A percentile compares a stretch with the other conserved stretches of the same genome.
These are phyloP conservation scores for Drosophila prosaltans DNA, from an alignment of 1,140 invertebrate species.

Conservation along the genomic window DNA sequence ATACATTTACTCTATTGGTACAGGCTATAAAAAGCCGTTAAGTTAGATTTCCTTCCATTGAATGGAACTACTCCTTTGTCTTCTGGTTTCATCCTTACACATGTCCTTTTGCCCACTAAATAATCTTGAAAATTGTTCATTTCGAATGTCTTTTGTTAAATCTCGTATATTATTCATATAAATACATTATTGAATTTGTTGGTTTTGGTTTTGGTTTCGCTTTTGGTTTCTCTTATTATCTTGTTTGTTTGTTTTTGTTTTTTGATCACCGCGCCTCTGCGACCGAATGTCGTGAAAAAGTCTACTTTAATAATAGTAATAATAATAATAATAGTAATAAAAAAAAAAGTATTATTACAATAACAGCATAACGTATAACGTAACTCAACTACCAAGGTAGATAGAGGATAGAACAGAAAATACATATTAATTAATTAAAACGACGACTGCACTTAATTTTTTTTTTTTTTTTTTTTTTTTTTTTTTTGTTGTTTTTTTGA, in stretches of 20 bases:
- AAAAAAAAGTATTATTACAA: slow-evolving; percentile 80
- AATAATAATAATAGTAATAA: slow-evolving; percentile 62
- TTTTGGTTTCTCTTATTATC: slow-evolving; percentile 29
- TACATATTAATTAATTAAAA: slow-evolving; percentile 81
- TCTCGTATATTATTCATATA: slow-evolving; percentile 80
- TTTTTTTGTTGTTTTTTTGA: not conserved
- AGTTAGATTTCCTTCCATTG: too few relatives aligned
- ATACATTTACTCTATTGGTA: too few relatives aligned
- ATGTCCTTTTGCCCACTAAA: too few relatives aligned
- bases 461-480: slow-evolving; percentile 8
- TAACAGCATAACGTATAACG: slow-evolving; percentile 82
- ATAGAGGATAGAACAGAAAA: slow-evolving; percentile 79
- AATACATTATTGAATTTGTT: slow-evolving; percentile 76
- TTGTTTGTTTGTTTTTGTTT: slow-evolving; percentile 36
- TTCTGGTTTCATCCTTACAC: too few relatives aligned
- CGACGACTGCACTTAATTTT: slow-evolving; percentile 60
- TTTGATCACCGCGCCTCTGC: slow-evolving; percentile 41
- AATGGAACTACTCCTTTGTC: too few relatives aligned
- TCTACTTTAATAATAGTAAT: slow-evolving; percentile 72
- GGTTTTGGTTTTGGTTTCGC: slow-evolving; percentile 49
- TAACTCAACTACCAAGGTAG: slow-evolving; percentile 80
- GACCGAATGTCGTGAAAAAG: slow-evolving; percentile 53
- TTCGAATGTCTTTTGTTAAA: slow-evolving; percentile 58
- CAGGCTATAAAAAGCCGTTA: too few relatives aligned
- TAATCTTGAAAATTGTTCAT: not conserved